Conservation (phyloP, 2,113 vertebrate species). For the Scartelaos histophorus region DNA sequence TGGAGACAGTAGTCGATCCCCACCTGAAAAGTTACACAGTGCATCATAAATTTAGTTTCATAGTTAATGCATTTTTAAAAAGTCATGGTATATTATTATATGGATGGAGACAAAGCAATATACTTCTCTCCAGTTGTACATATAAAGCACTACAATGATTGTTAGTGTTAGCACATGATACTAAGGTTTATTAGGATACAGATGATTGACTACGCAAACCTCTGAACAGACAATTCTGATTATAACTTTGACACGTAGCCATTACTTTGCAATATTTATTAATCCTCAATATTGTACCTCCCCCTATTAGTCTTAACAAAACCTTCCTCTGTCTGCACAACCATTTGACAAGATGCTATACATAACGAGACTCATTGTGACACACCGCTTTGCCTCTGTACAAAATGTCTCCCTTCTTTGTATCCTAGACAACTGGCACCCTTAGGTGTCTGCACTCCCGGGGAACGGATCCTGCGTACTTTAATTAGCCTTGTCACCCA, state of each 20-base stretch:
- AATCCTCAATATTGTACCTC: too few species aligned
- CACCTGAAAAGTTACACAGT: too few species aligned
- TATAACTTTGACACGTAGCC: background rate
- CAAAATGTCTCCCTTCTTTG: constrained; percentile 1
- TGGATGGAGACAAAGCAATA: too few species aligned
- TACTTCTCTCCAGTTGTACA: too few species aligned
- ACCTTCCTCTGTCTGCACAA: background rate
- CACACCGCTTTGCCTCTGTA: background rate
- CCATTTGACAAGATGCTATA: background rate
- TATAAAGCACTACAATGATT: too few species aligned
- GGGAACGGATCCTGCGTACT: background rate
- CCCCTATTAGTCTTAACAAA: background rate
- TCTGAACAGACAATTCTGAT: background rate
- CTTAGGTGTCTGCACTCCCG: background rate
- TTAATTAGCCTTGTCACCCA: background rate
- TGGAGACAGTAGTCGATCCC: too few species aligned
- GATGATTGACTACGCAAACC: background rate
- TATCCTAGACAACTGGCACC: background rate
- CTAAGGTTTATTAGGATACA: too few species aligned
- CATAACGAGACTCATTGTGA: background rate
- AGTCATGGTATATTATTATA: too few species aligned
- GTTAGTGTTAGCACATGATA: too few species aligned
- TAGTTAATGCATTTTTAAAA: too few species aligned
- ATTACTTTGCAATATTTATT: background rate
- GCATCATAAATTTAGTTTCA: too few species aligned